Percentiles rank a stretch among this genome's conserved stretches.
phyloP scores from a whole-genome alignment of 1,140 invertebrate species.

The Meloidogyne hapla region DNA sequence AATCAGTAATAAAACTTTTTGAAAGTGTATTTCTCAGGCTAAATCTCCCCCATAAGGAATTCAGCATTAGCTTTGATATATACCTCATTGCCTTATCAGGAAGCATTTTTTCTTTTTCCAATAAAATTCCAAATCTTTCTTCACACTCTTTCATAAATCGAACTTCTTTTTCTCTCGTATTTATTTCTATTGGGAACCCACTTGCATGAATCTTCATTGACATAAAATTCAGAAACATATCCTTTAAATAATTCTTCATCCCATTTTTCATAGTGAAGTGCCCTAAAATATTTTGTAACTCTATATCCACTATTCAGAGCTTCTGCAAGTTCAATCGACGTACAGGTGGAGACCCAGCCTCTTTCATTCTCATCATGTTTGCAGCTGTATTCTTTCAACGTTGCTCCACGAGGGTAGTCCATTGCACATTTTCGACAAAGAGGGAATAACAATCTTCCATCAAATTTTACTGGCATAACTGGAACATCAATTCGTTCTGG shows the following conservation, averaged over 20 bases:
- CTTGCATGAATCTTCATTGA: conserved; percentile 9
- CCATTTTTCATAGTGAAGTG: neutral
- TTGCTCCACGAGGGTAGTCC: neutral
- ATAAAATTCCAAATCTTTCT: neutral
- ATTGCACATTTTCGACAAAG: neutral
- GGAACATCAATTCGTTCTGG: neutral
- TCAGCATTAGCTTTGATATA: conserved; percentile 6
- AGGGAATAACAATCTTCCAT: neutral
- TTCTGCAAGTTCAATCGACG: neutral
- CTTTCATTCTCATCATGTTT: neutral
- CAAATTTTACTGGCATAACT: conserved; percentile 8
- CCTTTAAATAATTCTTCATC: too few species aligned
- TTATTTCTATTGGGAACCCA: neutral
- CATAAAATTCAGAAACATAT: conserved; percentile 13
- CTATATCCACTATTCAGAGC: neutral
- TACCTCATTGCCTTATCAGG: conserved; percentile 2
- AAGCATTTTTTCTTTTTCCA: neutral
- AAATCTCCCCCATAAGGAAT: too few species aligned
- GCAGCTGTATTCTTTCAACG: neutral
- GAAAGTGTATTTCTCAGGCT: too few species aligned
- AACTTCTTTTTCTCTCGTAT: neutral
- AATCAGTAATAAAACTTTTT: neutral
- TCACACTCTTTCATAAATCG: neutral
- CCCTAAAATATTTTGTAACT: conserved; percentile 10
- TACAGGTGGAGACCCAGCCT: too few species aligned